Evolutionary conservation across 1,140 invertebrate species (phyloP), one percentile per base, ranked within the genome.

Genomic region (Stegodyphus mimosarum): DNA sequence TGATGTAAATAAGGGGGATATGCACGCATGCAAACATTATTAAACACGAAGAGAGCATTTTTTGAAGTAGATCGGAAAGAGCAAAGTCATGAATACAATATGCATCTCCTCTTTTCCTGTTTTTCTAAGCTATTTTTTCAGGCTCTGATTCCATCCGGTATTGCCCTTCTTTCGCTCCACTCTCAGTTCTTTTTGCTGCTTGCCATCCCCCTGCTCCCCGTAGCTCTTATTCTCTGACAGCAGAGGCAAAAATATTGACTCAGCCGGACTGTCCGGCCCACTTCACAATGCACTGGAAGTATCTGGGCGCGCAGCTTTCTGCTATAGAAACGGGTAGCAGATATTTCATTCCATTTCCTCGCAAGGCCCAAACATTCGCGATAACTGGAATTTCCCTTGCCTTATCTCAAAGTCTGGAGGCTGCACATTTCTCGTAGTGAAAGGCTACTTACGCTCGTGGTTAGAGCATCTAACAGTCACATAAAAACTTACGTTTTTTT

Each of bases 291-390:
- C 63, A 69, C 72, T 53, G 49, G 33, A 52, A 64, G 53, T 73
- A 72, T 81, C 79, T 52, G 11, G 48, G 71, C 72, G 49, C 17
- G 5, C 60, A 74, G 71, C 15, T 18, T 49, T 51, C 50, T 15
- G 13, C 17, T 33, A 66, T 52, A 52, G 50, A 74, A 74, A 17
- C 64, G 53, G 64, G 60, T 60, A 84, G 72, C 17, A 75, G 81
- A 84, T 84, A 84, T 84, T 75, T 84, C 81, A 84, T 75, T 83
- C 49, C 60, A 66, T 75, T 76, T 84, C 51, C 81, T 51, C 81
- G 13, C 72, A 33, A n/a, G 51, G 69, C 9, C 80, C 51, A 50
- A 74, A 70, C 81, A 69, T 74, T 75, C 72, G 17, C 69, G 81
- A 84, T 84, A 84, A 84, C 81, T 70, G 72, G 81, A 50, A 76